Evolutionary conservation across 2,888 invertebrate species (phyloP).

Genomic region (Gymnosoma rotundatum): DNA sequence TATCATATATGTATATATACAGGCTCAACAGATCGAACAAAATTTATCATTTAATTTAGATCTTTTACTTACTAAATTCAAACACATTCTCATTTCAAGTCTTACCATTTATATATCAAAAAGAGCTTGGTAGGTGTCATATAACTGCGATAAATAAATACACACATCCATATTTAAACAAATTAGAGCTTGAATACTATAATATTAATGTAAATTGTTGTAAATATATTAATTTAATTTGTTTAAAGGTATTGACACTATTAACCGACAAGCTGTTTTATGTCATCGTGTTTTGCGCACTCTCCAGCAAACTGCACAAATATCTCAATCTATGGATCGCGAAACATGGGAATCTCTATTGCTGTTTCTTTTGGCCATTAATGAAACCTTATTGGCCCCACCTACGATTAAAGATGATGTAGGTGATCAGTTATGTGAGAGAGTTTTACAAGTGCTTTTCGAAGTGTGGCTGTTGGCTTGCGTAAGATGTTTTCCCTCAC

Average conservation of each 20-base stretch:
- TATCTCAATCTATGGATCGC: constrained; percentile 88
- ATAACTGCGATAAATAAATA: constrained; percentile 19
- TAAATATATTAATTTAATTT: not conserved
- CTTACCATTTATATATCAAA: constrained; percentile 94
- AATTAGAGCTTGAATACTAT: not conserved
- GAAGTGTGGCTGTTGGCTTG: constrained; percentile 88
- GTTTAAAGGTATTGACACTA: constrained; percentile 90
- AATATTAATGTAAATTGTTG: not conserved
- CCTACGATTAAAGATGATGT: constrained; percentile 97
- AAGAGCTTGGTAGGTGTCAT: constrained; percentile 87
- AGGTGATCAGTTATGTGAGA: constrained; percentile 96
- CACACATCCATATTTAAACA: not conserved
- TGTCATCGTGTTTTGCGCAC: constrained; percentile 95
- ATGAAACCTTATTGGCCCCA: constrained; percentile 94
- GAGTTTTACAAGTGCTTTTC: constrained; percentile 96
- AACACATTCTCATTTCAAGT: constrained; percentile 85
- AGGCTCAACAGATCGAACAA: constrained; percentile 43
- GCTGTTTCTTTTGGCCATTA: constrained; percentile 93
- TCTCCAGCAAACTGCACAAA: constrained; percentile 90
- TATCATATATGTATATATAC: not conserved
- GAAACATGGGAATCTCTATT: constrained; percentile 96
- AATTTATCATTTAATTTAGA: constrained; percentile 55
- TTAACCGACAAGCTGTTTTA: constrained; percentile 95
- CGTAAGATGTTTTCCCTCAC: constrained; percentile 93
- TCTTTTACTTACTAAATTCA: constrained; percentile 39